These are phyloP conservation scores for Drosophila mimica DNA, from an alignment of 2,888 invertebrate species.

Conservation along the genomic window DNA sequence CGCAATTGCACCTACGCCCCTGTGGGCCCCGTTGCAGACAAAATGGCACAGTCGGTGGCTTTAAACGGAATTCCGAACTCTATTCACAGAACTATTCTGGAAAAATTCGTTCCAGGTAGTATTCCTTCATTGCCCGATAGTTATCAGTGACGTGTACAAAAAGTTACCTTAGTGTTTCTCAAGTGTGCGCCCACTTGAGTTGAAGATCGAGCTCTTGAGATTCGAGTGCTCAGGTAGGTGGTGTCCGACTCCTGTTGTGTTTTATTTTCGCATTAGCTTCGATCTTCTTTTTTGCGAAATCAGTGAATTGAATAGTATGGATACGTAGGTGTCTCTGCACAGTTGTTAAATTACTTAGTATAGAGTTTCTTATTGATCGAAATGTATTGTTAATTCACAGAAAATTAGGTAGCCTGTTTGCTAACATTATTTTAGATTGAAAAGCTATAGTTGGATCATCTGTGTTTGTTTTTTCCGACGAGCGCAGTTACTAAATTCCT, in stretches of 20 bases:
- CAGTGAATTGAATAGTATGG: constrained; percentile 44
- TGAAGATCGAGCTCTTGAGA: constrained; percentile 73
- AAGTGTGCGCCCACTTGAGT: constrained; percentile 79
- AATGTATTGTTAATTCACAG: not conserved
- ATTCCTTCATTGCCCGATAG: constrained; percentile 52
- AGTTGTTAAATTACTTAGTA: not conserved
- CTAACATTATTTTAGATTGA: not conserved
- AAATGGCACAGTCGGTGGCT: constrained; percentile 76
- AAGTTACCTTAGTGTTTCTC: constrained; percentile 50
- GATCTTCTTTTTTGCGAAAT: constrained; percentile 46
- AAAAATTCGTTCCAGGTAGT: constrained; percentile 57
- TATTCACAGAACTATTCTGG: constrained; percentile 46
- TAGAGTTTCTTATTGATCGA: not conserved
- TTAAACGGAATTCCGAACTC: constrained; percentile 67
- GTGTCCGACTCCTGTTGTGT: constrained; percentile 47
- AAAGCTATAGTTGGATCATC: not conserved
- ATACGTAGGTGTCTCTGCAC: not conserved
- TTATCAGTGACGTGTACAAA: constrained; percentile 55
- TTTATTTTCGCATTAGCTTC: not conserved
- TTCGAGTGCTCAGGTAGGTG: constrained; percentile 73
- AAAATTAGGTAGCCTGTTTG: not conserved
- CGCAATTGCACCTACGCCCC: constrained; percentile 82
- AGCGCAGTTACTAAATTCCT: not conserved
- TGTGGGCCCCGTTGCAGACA: constrained; percentile 38
- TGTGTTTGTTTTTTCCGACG: not conserved